Base-by-base conservation (phyloP, 2,797 vertebrate genomes). In the Tachyglossus aculeatus region DNA sequence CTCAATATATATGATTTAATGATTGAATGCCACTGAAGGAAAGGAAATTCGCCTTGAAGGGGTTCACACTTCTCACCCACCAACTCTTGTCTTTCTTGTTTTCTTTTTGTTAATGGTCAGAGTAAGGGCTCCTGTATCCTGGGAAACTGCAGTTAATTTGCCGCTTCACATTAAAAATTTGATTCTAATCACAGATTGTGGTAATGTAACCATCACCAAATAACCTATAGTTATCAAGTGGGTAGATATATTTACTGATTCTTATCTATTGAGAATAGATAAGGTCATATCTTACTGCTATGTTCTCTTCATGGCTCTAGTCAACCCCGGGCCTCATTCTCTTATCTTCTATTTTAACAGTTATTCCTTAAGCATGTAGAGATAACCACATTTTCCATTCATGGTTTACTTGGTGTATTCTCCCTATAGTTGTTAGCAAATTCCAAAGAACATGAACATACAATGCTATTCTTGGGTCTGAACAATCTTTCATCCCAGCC, bases 381-480 rank as follows among this genome's bases (percentile, higher is more conserved):
- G 36, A 72, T 74, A 85, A 51, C 9, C 14, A 22, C 60, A 22
- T 27, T 69, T 77, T 72, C 50, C 52, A 40, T 67, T 61, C 70
- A 58, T 18, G 59, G 11, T 2, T 67, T 70, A 69, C 31, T 69
- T 22, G 52, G 31, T 75, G 48, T 81, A 66, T 47, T 58, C 44
- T 77, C 57, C 55, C 61, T 31, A n/a, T n/a, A 60, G 24, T 67
- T 70, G 65, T 70, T 72, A 70, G 53, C 68, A 76, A 48, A n/a
- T n/a, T n/a, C n/a, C n/a, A n/a, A n/a, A n/a, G n/a, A n/a, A n/a
- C n/a, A n/a, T n/a, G n/a, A n/a, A n/a, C n/a, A n/a, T n/a, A n/a
- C n/a, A n/a, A n/a, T n/a, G n/a, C n/a, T n/a, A n/a, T n/a, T n/a
- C n/a, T n/a, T n/a, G n/a, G n/a, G n/a, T n/a, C n/a, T n/a, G n/a